Percentiles rank a stretch among this genome's conserved stretches.
Evolutionary conservation across 2,888 invertebrate species (phyloP).

Genomic region (Choreutis nemorana): DNA sequence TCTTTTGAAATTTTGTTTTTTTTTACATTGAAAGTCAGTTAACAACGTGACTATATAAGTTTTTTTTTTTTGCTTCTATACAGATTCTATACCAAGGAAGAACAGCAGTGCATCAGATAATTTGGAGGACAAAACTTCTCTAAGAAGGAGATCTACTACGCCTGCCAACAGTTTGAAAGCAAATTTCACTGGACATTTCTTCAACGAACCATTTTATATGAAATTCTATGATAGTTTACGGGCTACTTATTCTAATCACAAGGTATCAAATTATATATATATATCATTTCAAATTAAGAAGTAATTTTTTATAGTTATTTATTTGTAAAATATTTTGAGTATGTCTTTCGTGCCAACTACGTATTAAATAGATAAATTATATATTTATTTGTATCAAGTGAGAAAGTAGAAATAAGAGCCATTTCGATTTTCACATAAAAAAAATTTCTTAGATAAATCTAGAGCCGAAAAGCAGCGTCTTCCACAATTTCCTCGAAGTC

Average conservation of each 20-base stretch:
- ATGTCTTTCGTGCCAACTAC: too few relatives aligned
- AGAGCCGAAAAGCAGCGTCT: constrained; percentile 78
- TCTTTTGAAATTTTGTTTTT: not conserved
- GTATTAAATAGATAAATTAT: too few relatives aligned
- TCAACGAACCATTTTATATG: constrained; percentile 80
- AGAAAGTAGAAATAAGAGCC: too few relatives aligned
- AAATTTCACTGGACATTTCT: constrained; percentile 69
- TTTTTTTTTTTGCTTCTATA: constrained; percentile 4
- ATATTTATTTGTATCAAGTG: too few relatives aligned
- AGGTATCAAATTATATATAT: too few relatives aligned
- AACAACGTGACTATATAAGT: too few relatives aligned
- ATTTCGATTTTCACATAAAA: too few relatives aligned
- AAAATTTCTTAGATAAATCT: constrained; percentile 82
- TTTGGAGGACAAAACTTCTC: constrained; percentile 41
- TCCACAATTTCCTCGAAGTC: constrained; percentile 71
- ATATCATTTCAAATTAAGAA: too few relatives aligned
- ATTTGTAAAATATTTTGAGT: too few relatives aligned
- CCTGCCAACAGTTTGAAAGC: constrained; percentile 41
- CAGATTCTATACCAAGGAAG: constrained; percentile 35
- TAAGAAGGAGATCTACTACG: constrained; percentile 27
- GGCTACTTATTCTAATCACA: constrained; percentile 87
- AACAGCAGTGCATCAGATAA: constrained; percentile 24
- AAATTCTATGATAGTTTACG: constrained; percentile 83
- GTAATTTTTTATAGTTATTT: too few relatives aligned
- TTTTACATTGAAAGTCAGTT: too few relatives aligned